These are phyloP conservation scores for Oreochromis niloticus DNA, from an alignment of 2,113 vertebrate species.

Conservation along the genomic window DNA sequence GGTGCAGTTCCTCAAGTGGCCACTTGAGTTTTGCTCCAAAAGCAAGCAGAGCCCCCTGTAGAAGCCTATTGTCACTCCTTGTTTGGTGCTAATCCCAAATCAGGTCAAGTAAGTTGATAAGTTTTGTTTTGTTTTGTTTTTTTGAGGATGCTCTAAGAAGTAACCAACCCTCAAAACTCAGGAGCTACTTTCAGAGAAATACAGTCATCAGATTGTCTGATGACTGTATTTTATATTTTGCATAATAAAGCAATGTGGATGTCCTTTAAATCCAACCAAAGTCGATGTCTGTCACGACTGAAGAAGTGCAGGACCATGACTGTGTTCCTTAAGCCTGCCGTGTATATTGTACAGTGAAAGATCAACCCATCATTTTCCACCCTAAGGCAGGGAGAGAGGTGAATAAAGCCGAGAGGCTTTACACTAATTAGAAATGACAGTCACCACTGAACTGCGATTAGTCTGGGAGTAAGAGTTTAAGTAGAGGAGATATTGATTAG, in stretches of 20 bases:
- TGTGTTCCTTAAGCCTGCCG: not conserved
- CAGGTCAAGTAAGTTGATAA: not conserved
- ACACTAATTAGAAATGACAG: constrained; percentile 18
- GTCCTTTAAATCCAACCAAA: not conserved
- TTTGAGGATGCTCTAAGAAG: not conserved
- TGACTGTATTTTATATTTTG: not conserved
- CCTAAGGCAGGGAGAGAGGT: not conserved
- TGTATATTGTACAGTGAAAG: not conserved
- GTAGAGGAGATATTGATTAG: not conserved
- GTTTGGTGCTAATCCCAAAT: not conserved
- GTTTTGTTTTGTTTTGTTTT: not conserved
- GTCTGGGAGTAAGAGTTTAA: not conserved
- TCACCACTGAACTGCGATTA: constrained; percentile 16
- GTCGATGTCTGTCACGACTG: not conserved
- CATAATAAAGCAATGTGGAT: not conserved
- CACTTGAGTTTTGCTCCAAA: not conserved
- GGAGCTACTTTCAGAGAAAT: not conserved
- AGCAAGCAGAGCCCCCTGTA: not conserved
- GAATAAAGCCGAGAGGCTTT: not conserved
- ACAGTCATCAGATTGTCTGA: not conserved
- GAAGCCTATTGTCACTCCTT: not conserved
- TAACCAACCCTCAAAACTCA: not conserved
- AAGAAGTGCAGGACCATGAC: not conserved
- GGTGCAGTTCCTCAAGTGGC: not conserved
- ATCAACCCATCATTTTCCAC: not conserved